Percentiles rank a stretch among this genome's conserved stretches.
These are phyloP conservation scores for Stigmatopora nigra DNA, from an alignment of 2,113 vertebrate genomes.

Conservation along the genomic window DNA sequence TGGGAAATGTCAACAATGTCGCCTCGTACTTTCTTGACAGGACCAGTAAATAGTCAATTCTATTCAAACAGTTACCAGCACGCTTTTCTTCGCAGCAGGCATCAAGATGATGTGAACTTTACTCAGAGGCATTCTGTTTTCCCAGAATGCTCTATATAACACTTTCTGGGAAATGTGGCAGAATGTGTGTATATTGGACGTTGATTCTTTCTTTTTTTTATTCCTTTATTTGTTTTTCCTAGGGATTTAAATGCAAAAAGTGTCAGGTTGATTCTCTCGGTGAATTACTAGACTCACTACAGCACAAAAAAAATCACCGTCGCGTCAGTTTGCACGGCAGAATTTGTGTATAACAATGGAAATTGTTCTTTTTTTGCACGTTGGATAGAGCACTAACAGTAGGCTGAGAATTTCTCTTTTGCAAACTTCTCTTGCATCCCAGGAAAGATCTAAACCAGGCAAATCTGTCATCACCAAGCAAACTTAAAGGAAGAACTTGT, in stretches of 20 bases:
- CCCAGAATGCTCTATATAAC: conserved; percentile 11
- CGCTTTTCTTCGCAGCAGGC: conserved; percentile 24
- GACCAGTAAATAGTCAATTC: conserved; percentile 37
- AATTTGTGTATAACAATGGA: not conserved
- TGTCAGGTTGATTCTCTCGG: not conserved
- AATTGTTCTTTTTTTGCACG: not conserved
- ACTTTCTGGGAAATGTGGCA: not conserved
- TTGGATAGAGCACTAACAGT: not conserved
- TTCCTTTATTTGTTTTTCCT: not conserved
- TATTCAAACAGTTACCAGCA: conserved; percentile 43
- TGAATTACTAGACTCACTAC: not conserved
- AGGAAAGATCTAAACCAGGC: not conserved
- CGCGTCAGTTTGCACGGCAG: not conserved
- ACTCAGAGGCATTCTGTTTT: conserved; percentile 16
- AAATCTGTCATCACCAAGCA: not conserved
- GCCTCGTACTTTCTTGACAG: conserved; percentile 35
- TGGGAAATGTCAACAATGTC: conserved; percentile 72
- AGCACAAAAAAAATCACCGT: not conserved
- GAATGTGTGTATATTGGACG: not conserved
- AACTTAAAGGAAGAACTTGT: not conserved
- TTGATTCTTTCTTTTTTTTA: not conserved
- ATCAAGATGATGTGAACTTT: conserved; percentile 43
- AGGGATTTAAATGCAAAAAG: not conserved
- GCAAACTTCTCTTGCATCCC: not conserved
- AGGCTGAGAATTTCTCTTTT: not conserved